Conservation (phyloP, 2,888 invertebrate species). For the Mylabris sibirica region DNA sequence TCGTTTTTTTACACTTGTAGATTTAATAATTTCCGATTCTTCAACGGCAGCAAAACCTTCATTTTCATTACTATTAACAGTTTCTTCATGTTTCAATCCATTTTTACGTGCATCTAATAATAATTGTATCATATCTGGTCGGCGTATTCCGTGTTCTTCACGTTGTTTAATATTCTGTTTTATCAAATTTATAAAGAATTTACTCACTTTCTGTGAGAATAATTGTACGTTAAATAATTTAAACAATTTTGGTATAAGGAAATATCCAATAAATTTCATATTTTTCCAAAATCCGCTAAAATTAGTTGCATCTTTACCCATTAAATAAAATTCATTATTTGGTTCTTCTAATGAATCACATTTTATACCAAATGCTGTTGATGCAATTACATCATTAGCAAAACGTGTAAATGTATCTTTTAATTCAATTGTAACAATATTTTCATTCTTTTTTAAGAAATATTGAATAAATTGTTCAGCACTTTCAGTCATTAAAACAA, state of each 20-base stretch:
- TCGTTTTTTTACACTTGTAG: not conserved
- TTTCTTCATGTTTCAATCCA: not conserved
- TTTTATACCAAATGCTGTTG: conserved; percentile 64
- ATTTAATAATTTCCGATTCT: not conserved
- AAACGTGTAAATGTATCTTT: conserved; percentile 62
- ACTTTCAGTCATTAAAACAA: conserved; percentile 45
- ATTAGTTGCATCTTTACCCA: conserved; percentile 62
- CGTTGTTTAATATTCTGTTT: conserved; percentile 22
- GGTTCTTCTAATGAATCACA: conserved; percentile 65
- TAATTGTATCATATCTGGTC: not conserved
- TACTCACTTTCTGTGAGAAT: conserved; percentile 12
- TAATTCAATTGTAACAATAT: conserved; percentile 51
- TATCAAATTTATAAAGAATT: conserved; percentile 19
- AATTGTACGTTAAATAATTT: conserved; percentile 17
- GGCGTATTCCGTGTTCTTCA: conserved; percentile 11
- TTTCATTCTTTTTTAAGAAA: conserved; percentile 19
- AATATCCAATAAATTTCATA: conserved; percentile 36
- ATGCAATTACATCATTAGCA: conserved; percentile 65
- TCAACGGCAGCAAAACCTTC: not conserved
- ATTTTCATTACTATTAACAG: not conserved
- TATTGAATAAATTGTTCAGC: conserved; percentile 41
- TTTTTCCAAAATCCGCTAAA: conserved; percentile 40
- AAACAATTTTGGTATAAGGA: conserved; percentile 30
- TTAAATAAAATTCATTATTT: conserved; percentile 65
- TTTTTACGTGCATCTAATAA: conserved; percentile 28